Evolutionary conservation across 2,113 vertebrate species (phyloP), one percentile per base, ranked within the genome.

Genomic region (Dolichotis patagonum): DNA sequence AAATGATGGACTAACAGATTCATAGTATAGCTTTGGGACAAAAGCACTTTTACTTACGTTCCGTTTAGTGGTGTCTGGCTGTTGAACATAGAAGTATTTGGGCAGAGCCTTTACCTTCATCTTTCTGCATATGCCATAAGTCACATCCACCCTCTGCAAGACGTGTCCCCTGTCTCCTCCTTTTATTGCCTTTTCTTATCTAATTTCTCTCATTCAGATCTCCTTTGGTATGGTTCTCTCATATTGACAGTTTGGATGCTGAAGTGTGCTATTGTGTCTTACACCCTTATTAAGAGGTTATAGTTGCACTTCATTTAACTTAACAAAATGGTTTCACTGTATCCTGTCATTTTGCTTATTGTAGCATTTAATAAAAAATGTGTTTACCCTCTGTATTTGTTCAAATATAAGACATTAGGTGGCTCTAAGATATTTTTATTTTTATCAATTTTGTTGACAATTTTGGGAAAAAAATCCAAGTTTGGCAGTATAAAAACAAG

Each of bases 341-440:
- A 24, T 22, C 13, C 5, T 7, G 49, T 32, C 38, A 0, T 43
- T 88, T 16, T 88, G 13, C 6, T 91, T 91, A 4, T 43, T 78
- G 24, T 38, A 80, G 32, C 12, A 62, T 83, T 87, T 67, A 83
- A 26, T 71, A 22, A 52, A 58, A 52, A 94, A 73, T 65, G 17
- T 32, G 30, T 71, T 94, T 52, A 28, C 8, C 7, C 84, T 85
- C 92, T 58, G 4, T 22, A 43, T 63, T 65, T 86, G 92, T 71
- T 85, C 17, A 94, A 88, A 82, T 63, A 90, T n/a, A 22, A 84
- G 12, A 8, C 77, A 69, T 67, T 81, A 92, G 91, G 75, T 85
- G 8, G 14, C 26, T 96, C 84, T 78, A 73, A 26, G 32, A 46
- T 71, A 69, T 62, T 86, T 95, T 89, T 0, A 32, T 69, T 96